Base-by-base conservation (phyloP, 2,113 vertebrate species). In the Camelus bactrianus region DNA sequence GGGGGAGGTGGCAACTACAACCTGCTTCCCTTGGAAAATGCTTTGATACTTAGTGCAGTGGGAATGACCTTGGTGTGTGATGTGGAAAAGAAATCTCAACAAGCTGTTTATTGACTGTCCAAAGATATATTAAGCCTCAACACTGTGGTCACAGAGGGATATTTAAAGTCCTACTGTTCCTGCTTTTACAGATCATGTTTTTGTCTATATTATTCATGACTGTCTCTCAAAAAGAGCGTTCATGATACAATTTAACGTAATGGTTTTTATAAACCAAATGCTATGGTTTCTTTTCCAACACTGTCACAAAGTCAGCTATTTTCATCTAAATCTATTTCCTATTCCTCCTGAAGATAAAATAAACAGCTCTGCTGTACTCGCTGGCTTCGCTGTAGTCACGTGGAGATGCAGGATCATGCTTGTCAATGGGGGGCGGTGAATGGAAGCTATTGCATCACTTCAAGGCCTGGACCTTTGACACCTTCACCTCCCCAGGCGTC, bases 401-500 rank as follows among this genome's bases (percentile, higher is more conserved):
- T 22, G 10, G 4, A 77, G 19, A 10, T 35, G 9, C 0, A 4
- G 32, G 35, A 60, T 32, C 54, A 9, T 3, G 32, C 20, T 64
- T 84, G 38, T 58, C 11, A 72, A 64, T 46, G 46, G 7, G 19
- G 58, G 60, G n/a, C 20, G 60, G n/a, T 26, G 14, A 72, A 65
- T 24, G 20, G 42, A 83, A 82, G 9, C 58, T 72, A 11, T 9
- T 0, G 17, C 24, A 38, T 8, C 15, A 15, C 32, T 32, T 64
- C 28, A 26, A 81, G 22, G 10, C n/a, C 7, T 65, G 12, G 30
- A 16, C 1, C 22, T 17, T 64, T 35, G 54, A 35, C 6, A 64
- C 8, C 12, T 60, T 22, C 2, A 70, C 5, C 10, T 56, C 10
- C 8, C 1, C 0, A 50, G 24, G 30, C 24, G 2, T 26, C 35